A percentile compares a stretch with the other conserved stretches of the same genome.
These are phyloP conservation scores for Chydorus sphaericus DNA, from an alignment of 2,888 invertebrate genomes.

Conservation along the genomic window DNA sequence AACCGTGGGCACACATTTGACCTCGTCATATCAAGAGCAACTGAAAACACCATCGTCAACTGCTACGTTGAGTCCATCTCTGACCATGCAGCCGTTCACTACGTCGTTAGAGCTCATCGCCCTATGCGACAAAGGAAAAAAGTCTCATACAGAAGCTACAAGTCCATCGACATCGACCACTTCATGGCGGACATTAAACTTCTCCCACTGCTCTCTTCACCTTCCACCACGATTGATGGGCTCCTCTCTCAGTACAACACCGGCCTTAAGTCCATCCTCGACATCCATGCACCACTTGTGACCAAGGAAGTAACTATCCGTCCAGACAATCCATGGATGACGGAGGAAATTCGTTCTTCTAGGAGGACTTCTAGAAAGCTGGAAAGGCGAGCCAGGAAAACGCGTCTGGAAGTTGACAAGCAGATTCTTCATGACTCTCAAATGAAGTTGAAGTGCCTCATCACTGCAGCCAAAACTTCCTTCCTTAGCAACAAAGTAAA, in stretches of 20 bases:
- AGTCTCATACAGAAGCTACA: neutral
- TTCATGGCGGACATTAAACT: neutral
- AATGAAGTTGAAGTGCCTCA: too few species aligned
- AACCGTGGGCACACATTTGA: too few species aligned
- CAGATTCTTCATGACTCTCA: too few species aligned
- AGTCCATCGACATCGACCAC: neutral
- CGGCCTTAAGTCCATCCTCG: neutral
- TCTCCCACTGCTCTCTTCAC: neutral
- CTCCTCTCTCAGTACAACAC: neutral
- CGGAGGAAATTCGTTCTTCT: neutral
- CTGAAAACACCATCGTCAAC: too few species aligned
- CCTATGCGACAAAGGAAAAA: neutral
- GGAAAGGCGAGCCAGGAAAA: neutral
- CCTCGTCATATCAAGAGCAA: too few species aligned
- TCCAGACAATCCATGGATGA: neutral
- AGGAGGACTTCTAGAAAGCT: neutral
- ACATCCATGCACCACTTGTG: neutral
- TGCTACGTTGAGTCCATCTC: too few species aligned
- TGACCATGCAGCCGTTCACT: neutral
- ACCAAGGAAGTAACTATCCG: neutral
- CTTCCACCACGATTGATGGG: neutral
- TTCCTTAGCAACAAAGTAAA: too few species aligned
- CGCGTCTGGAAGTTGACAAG: too few species aligned
- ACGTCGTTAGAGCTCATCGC: neutral
- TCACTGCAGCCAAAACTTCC: too few species aligned